Conservation (phyloP, 2,797 vertebrate genomes). For the Epinephelus coioides region DNA sequence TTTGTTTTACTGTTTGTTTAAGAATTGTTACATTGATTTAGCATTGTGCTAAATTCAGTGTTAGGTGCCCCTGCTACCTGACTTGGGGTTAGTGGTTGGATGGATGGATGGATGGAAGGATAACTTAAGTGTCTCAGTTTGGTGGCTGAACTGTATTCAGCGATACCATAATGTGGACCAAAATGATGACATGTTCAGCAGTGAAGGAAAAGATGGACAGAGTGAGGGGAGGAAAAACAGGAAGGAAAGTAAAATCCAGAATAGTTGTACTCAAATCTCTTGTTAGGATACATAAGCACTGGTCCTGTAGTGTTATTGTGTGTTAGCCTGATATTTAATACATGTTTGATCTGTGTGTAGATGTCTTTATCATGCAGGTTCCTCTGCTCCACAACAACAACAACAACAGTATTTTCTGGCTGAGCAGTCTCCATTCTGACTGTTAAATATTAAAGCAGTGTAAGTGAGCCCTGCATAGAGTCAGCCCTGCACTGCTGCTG, state of each 20-base stretch:
- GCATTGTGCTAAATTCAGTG: no score
- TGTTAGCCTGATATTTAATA: background rate
- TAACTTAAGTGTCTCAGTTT: background rate
- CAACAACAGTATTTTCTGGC: slow-evolving; percentile 31
- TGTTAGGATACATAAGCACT: background rate
- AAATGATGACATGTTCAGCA: background rate
- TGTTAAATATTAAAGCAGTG: slow-evolving; percentile 56
- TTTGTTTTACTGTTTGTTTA: background rate
- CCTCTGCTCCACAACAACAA: slow-evolving; percentile 7
- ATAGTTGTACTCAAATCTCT: background rate
- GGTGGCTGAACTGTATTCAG: no score
- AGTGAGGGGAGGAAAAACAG: background rate
- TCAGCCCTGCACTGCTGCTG: background rate
- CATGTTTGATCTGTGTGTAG: background rate
- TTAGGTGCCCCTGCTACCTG: no score
- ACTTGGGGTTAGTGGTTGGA: no score
- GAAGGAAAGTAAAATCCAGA: background rate
- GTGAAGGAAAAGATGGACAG: background rate
- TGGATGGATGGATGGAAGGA: no score
- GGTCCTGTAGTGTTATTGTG: background rate
- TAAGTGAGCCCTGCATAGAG: slow-evolving; percentile 48
- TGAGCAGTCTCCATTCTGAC: slow-evolving; percentile 33
- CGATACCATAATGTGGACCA: no score
- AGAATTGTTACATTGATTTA: no score
- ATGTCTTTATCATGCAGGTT: background rate